Base-by-base conservation (phyloP, 2,797 vertebrate genomes). In the Danio albolineatus region DNA sequence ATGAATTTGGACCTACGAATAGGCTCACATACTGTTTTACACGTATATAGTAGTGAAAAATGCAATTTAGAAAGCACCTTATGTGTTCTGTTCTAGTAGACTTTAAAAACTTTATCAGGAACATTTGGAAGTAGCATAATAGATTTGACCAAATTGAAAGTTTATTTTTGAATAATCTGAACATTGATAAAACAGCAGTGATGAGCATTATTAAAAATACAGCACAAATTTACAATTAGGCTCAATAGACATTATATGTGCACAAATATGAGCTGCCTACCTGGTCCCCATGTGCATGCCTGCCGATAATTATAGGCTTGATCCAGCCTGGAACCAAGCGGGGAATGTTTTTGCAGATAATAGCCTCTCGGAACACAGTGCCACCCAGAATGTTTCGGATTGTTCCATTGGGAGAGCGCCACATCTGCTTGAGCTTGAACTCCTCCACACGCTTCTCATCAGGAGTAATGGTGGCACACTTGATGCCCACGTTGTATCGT, bases 381-480 rank as follows among this genome's bases (percentile, higher is more conserved):
- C 97, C 97, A 10, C 98, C 98, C 6, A 99, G 91, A 89, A 99
- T 99, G 90, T 99, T 99, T 38, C 97, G 92, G 88, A 99, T 98
- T 82, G 98, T 99, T 62, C 98, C 98, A 16, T 99, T 99, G 51
- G 98, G 98, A 0, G 97, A 98, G 49, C 97, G 97, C 97, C 98
- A 99, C 98, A 98, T 99, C 89, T 97, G 93, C 89, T 98, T 98
- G 7, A 99, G 82, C 83, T 97, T 96, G 92, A 99, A 99, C 88
- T 99, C 98, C 87, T 98, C 96, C 67, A 99, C 96, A 0, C 98
- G 95, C 0, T 97, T 97, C 92, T 99, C 98, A 38, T 99, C 98
- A 0, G 98, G 98, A 8, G 98, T 99, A 91, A 99, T 99, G 82
- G 98, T 99, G 84, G 98, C 98, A 51, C 98, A 99, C 87, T 99